Conservation (phyloP, 2,888 invertebrate species). For the Dinocampus coccinellae region DNA sequence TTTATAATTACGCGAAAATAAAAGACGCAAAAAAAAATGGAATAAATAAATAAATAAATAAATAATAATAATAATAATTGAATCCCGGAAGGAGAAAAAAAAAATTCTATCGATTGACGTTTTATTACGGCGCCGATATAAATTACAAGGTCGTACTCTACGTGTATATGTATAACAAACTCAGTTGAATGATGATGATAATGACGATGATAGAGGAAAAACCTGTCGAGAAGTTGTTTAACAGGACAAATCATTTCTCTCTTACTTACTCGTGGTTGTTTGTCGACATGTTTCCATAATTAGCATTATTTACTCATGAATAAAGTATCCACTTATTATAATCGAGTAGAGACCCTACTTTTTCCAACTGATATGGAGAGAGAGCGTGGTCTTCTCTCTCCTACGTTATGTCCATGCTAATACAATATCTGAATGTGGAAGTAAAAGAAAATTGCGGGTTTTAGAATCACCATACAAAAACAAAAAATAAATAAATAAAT, state of each 20-base stretch:
- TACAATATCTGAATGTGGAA: background rate
- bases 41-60: background rate
- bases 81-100: slow-evolving; percentile 11
- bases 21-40: background rate
- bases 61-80: background rate
- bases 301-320: slow-evolving; percentile 49
- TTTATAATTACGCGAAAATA: too few species aligned
- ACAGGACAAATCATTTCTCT: background rate
- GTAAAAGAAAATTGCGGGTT: slow-evolving; percentile 30
- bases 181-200: background rate
- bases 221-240: slow-evolving; percentile 20
- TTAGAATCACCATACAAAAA: background rate
- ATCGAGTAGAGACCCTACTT: slow-evolving; percentile 40
- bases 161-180: slow-evolving; percentile 35
- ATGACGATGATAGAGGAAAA: slow-evolving; percentile 22
- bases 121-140: slow-evolving; percentile 36
- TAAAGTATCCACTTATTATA: slow-evolving; percentile 51
- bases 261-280: background rate
- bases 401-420: background rate
- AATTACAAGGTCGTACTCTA: slow-evolving; percentile 38
- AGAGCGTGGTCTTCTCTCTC: background rate
- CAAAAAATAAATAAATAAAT: background rate
- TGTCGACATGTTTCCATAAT: slow-evolving; percentile 38
- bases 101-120: slow-evolving; percentile 13
- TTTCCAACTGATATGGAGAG: slow-evolving; percentile 19